Conservation (phyloP, 2,113 vertebrate species). For the Amblyornis subalaris region DNA sequence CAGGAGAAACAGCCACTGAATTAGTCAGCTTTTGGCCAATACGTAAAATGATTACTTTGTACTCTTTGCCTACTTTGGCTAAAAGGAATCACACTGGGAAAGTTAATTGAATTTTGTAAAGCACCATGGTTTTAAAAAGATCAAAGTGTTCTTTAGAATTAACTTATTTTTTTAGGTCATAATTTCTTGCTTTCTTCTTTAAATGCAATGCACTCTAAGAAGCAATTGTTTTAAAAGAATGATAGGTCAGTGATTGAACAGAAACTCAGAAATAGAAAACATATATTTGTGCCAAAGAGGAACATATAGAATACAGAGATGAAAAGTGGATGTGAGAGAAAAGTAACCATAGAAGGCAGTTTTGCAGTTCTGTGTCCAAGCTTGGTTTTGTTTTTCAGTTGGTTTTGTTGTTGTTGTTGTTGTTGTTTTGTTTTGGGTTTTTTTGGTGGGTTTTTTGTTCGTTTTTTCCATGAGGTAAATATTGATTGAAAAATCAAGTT, state of each 20-base stretch:
- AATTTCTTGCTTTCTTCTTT: background rate
- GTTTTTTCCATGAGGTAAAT: background rate
- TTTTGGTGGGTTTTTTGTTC: too few species aligned
- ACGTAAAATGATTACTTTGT: background rate
- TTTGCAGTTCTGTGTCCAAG: background rate
- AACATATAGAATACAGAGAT: background rate
- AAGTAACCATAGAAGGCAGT: background rate
- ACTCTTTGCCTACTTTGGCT: background rate
- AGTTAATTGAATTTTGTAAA: conserved; percentile 44
- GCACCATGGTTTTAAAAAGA: background rate
- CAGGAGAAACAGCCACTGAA: background rate
- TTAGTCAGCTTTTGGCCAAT: background rate
- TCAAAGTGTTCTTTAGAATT: background rate
- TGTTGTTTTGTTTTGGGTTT: background rate
- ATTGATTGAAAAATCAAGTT: background rate
- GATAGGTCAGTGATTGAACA: background rate
- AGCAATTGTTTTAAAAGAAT: background rate
- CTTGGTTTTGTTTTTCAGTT: rapidly evolving
- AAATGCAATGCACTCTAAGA: background rate
- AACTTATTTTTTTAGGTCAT: background rate
- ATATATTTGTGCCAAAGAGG: background rate
- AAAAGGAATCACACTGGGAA: conserved; percentile 26
- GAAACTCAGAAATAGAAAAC: background rate
- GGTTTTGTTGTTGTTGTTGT: background rate
- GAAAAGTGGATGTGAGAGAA: background rate